Conservation (phyloP, 2,113 vertebrate genomes). For the Sylvilagus bachmani region DNA sequence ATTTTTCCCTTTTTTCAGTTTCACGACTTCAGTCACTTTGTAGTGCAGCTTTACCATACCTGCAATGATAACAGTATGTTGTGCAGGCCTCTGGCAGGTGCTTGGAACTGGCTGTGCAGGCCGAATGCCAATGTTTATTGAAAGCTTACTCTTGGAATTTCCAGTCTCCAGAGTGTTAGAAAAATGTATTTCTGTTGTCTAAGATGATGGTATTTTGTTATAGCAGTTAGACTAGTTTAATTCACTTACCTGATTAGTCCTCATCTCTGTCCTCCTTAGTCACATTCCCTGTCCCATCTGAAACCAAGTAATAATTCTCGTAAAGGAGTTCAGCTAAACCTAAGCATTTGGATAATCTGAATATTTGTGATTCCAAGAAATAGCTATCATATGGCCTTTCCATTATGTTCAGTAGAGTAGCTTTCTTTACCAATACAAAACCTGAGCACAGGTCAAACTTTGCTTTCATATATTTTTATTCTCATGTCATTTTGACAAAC, state of each 20-base stretch:
- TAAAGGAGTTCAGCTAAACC: not conserved
- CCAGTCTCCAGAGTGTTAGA: not conserved
- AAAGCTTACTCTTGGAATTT: not conserved
- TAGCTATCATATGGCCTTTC: not conserved
- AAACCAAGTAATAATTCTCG: not conserved
- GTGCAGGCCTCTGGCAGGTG: not conserved
- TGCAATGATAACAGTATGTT: not conserved
- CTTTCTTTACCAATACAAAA: not conserved
- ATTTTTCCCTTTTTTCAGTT: not conserved
- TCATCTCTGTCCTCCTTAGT: not conserved
- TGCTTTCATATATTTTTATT: not conserved
- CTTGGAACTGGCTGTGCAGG: rapidly evolving
- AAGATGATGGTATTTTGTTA: not conserved
- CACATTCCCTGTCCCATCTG: not conserved
- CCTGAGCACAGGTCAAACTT: not conserved
- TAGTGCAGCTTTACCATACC: not conserved
- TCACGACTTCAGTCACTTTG: not conserved
- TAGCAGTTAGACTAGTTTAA: not conserved
- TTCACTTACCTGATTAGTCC: not conserved
- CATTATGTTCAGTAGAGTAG: not conserved
- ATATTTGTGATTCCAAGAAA: not conserved
- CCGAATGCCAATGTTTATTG: too few species aligned
- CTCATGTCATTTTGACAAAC: not conserved
- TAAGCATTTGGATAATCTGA: not conserved
- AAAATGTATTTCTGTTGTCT: not conserved